These are phyloP conservation scores for Watsonalla binaria DNA, from an alignment of 2,888 invertebrate genomes.

Conservation along the genomic window DNA sequence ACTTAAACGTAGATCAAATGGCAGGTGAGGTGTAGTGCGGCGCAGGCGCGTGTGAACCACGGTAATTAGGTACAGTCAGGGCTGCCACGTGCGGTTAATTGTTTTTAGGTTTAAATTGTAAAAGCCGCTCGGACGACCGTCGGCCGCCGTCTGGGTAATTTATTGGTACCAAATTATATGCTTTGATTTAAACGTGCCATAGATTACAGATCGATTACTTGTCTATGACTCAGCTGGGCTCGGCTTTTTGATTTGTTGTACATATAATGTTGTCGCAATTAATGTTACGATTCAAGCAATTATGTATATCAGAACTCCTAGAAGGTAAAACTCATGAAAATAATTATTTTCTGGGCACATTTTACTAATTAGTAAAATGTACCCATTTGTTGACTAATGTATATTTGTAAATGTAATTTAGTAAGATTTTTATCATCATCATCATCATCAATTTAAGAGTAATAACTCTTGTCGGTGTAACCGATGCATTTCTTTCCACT, in stretches of 20 bases:
- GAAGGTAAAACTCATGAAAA: too few species aligned
- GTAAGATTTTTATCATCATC: too few species aligned
- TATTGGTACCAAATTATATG: slow-evolving; percentile 54
- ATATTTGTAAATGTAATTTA: too few species aligned
- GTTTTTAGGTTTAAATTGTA: slow-evolving; percentile 40
- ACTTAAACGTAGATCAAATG: slow-evolving; percentile 16
- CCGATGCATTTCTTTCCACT: too few species aligned
- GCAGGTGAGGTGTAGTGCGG: slow-evolving; percentile 39
- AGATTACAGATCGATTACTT: slow-evolving; percentile 7
- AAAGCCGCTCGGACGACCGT: slow-evolving; percentile 24
- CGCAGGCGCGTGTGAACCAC: slow-evolving; percentile 33
- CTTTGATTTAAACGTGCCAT: slow-evolving; percentile 39
- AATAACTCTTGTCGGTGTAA: too few species aligned
- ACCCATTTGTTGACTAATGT: too few species aligned
- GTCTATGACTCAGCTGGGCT: background rate
- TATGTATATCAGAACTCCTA: too few species aligned
- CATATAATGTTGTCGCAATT: background rate
- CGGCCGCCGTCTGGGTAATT: slow-evolving; percentile 22
- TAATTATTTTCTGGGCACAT: too few species aligned
- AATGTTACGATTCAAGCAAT: background rate
- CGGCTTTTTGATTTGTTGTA: background rate
- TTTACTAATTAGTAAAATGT: too few species aligned
- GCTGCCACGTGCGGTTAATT: slow-evolving; percentile 63
- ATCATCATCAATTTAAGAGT: too few species aligned
- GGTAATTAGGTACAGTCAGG: slow-evolving; percentile 41